Evolutionary conservation across 2,797 vertebrate species (phyloP).

Genomic region (Dallia pectoralis): DNA sequence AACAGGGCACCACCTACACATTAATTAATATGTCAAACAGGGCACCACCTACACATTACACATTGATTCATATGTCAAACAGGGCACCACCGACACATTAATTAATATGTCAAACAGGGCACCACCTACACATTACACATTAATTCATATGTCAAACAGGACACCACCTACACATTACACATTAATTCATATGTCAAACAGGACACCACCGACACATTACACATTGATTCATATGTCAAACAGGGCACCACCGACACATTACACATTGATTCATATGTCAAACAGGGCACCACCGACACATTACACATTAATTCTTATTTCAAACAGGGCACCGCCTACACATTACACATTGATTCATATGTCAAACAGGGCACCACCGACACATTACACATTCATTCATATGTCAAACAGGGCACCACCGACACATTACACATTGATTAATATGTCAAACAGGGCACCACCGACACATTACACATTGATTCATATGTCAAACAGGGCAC

Average conservation of each 20-base stretch:
- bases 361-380: not conserved
- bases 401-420: not conserved
- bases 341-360: too few relatives aligned
- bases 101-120: too few relatives aligned
- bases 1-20: too few relatives aligned
- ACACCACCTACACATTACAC: too few relatives aligned
- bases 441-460: too few relatives aligned
- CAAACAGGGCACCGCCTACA: not conserved
- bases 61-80: not conserved
- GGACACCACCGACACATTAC: not conserved
- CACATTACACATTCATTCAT: too few relatives aligned
- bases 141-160: not conserved
- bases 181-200: too few relatives aligned
- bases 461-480: not conserved
- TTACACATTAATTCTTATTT: not conserved
- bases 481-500: not conserved
- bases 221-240: not conserved
- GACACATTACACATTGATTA: too few relatives aligned
- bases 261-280: too few relatives aligned
- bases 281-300: conserved; percentile 2
- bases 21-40: too few relatives aligned
- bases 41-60: not conserved
- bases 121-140: not conserved
- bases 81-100: too few relatives aligned
- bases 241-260: too few relatives aligned